Evolutionary conservation across 1,140 invertebrate genomes (phyloP).

Genomic region (Rhopalosiphum maidis): DNA sequence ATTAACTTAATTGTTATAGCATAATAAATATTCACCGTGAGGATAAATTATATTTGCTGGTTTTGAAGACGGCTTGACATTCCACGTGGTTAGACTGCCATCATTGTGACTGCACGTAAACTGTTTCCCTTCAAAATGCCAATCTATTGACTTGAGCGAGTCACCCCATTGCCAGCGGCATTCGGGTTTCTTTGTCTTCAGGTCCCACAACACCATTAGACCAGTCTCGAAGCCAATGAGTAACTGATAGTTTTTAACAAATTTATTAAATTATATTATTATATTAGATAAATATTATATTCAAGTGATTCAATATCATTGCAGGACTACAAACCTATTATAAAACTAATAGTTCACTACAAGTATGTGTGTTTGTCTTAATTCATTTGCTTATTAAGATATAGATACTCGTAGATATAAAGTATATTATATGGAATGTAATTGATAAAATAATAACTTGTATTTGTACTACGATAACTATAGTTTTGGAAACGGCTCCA

Average conservation of each 20-base stretch:
- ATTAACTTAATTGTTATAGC: not conserved
- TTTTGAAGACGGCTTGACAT: slow-evolving; percentile 75
- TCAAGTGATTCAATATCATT: not conserved
- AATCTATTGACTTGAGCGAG: slow-evolving; percentile 84
- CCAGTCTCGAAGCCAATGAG: slow-evolving; percentile 96
- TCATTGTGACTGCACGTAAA: slow-evolving; percentile 96
- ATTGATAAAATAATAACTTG: too few species aligned
- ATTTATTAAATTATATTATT: not conserved
- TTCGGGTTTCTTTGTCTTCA: slow-evolving; percentile 82
- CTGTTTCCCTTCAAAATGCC: slow-evolving; percentile 98
- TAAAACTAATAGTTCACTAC: not conserved
- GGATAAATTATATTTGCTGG: slow-evolving; percentile 84
- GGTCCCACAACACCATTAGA: slow-evolving; percentile 94
- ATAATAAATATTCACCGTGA: slow-evolving; percentile 76
- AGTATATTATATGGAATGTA: too few species aligned
- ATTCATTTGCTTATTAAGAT: too few species aligned
- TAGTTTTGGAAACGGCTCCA: not conserved
- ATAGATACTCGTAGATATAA: too few species aligned
- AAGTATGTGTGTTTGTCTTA: too few species aligned
- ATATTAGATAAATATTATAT: not conserved
- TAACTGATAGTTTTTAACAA: slow-evolving; percentile 70
- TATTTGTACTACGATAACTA: too few species aligned
- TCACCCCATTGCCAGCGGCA: slow-evolving; percentile 81
- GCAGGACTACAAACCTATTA: not conserved
- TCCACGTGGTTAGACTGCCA: slow-evolving; percentile 94